These are phyloP conservation scores for Meta bourneti DNA, from an alignment of 2,888 invertebrate species.

Conservation along the genomic window DNA sequence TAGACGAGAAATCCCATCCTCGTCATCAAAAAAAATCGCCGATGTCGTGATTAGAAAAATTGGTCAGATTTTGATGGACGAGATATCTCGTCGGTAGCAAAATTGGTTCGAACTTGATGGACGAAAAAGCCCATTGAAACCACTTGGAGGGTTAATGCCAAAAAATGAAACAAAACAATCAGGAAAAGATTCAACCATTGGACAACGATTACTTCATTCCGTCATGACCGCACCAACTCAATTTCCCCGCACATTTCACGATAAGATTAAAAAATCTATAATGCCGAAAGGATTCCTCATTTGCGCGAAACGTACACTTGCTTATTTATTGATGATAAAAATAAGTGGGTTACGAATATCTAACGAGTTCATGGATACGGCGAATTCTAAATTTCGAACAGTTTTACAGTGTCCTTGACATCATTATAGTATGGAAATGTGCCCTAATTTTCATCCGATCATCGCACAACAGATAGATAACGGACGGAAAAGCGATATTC, in stretches of 20 bases:
- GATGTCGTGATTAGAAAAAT: not conserved
- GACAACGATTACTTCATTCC: not conserved
- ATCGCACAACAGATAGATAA: not conserved
- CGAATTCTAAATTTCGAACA: slow-evolving; percentile 30
- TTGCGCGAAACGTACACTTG: not conserved
- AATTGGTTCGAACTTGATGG: not conserved
- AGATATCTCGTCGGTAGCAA: no score
- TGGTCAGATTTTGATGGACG: no score
- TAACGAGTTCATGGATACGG: slow-evolving; percentile 55
- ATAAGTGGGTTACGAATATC: slow-evolving; percentile 42
- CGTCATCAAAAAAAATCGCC: not conserved
- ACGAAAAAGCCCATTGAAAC: not conserved
- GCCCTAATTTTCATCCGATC: slow-evolving; percentile 28
- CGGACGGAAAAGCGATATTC: not conserved
- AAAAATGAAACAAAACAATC: not conserved
- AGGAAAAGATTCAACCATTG: not conserved
- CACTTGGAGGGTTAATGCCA: not conserved
- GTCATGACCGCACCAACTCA: not conserved
- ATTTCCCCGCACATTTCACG: not conserved
- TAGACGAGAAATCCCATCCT: no score
- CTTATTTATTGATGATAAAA: slow-evolving; percentile 8
- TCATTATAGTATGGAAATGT: slow-evolving; percentile 47
- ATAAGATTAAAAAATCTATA: not conserved
- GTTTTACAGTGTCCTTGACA: slow-evolving; percentile 61
- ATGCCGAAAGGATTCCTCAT: not conserved